Evolutionary conservation across 2,113 vertebrate species (phyloP).

Genomic region (Serinus canaria): DNA sequence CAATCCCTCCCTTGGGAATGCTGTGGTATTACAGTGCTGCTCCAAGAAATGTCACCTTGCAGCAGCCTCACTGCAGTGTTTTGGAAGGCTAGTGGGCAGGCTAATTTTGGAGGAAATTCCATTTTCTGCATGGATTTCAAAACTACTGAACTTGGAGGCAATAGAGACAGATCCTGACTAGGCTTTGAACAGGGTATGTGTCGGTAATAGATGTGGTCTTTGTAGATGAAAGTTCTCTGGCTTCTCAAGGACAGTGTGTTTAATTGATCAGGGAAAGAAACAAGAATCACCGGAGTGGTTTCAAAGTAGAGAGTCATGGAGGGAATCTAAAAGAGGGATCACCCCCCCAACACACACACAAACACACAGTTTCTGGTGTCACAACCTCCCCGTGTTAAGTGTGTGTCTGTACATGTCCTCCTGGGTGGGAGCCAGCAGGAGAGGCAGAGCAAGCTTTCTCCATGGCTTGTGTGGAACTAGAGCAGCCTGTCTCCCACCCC

Average conservation of each 20-base stretch:
- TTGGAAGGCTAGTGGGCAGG: background rate
- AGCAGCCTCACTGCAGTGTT: background rate
- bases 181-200: background rate
- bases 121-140: background rate
- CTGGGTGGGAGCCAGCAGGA: constrained; percentile 8
- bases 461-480: background rate
- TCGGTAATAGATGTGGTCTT: background rate
- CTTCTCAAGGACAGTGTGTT: background rate
- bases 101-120: background rate
- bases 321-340: background rate
- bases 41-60: background rate
- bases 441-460: background rate
- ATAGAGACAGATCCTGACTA: background rate
- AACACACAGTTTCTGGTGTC: background rate
- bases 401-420: background rate
- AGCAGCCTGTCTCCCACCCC: background rate
- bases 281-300: background rate
- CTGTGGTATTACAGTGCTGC: background rate
- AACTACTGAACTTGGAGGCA: background rate
- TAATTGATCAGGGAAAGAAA: background rate
- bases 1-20: background rate
- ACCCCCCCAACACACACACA: background rate
- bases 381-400: background rate
- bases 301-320: background rate
- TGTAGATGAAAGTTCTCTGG: background rate